Conservation (phyloP, 2,888 invertebrate species). For the Baronia brevicornis region DNA sequence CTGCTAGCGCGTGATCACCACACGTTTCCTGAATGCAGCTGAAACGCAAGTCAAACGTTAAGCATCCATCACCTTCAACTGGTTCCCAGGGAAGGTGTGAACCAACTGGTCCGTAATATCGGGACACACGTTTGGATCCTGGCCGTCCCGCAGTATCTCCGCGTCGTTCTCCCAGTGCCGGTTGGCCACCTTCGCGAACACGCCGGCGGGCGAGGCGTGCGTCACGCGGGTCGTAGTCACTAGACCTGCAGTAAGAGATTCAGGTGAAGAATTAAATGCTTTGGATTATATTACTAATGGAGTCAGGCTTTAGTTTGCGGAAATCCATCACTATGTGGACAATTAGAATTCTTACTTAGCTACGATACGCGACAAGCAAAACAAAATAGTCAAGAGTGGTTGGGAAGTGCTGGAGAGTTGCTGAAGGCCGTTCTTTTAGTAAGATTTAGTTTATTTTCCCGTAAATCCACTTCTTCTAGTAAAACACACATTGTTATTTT, state of each 20-base stretch:
- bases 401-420: too few species aligned
- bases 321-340: conserved; percentile 9
- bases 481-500: too few species aligned
- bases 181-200: conserved; percentile 79
- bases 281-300: not conserved
- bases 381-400: too few species aligned
- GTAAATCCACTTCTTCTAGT: too few species aligned
- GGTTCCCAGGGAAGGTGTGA: conserved; percentile 75
- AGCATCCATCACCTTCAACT: conserved; percentile 75
- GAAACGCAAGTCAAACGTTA: not conserved
- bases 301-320: not conserved
- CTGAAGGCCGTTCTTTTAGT: too few species aligned
- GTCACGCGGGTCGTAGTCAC: conserved; percentile 86
- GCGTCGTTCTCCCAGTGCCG: conserved; percentile 82
- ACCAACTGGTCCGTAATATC: conserved; percentile 85
- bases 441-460: too few species aligned
- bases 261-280: too few species aligned
- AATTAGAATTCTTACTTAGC: too few species aligned
- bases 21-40: not conserved
- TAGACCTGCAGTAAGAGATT: conserved; percentile 49
- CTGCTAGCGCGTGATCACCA: not conserved
- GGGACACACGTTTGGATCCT: conserved; percentile 66
- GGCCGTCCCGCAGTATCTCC: conserved; percentile 49
- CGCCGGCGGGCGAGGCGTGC: conserved; percentile 83
- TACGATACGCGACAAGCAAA: too few species aligned